phyloP scores from a whole-genome alignment of 2,113 vertebrate genomes.

The Muscicapa adusta region DNA sequence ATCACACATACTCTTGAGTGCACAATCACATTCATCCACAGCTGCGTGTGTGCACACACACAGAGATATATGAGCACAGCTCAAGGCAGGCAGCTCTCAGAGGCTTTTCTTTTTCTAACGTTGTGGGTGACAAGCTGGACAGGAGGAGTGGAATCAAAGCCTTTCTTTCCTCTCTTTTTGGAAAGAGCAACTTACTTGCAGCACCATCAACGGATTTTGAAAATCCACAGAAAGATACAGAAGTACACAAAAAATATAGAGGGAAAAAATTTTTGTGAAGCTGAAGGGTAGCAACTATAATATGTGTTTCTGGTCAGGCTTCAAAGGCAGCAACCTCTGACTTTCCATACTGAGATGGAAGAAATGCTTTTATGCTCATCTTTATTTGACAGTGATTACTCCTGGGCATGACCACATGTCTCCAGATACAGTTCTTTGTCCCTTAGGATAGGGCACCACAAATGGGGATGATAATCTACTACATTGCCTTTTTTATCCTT shows the following conservation, averaged over 20 bases:
- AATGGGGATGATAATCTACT: not conserved
- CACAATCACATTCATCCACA: not conserved
- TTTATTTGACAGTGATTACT: not conserved
- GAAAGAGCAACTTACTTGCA: not conserved
- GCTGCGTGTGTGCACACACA: not conserved
- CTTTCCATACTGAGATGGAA: not conserved
- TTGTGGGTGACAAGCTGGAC: not conserved
- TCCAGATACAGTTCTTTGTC: not conserved
- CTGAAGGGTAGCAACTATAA: not conserved
- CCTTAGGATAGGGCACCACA: not conserved
- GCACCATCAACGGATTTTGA: not conserved
- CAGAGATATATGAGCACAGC: not conserved
- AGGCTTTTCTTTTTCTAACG: not conserved
- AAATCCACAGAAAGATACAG: not conserved
- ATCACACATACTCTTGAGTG: conserved; percentile 28
- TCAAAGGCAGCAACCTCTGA: not conserved
- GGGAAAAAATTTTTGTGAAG: not conserved
- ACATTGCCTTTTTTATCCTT: not conserved
- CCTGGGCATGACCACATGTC: not conserved
- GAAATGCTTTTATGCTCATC: not conserved
- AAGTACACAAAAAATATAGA: not conserved
- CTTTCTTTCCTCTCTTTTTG: not conserved
- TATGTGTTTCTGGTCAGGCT: not conserved
- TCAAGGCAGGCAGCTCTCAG: not conserved
- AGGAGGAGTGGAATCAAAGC: not conserved